These are phyloP conservation scores for Perizoma flavofasciatum DNA, from an alignment of 2,888 invertebrate species.

Conservation along the genomic window DNA sequence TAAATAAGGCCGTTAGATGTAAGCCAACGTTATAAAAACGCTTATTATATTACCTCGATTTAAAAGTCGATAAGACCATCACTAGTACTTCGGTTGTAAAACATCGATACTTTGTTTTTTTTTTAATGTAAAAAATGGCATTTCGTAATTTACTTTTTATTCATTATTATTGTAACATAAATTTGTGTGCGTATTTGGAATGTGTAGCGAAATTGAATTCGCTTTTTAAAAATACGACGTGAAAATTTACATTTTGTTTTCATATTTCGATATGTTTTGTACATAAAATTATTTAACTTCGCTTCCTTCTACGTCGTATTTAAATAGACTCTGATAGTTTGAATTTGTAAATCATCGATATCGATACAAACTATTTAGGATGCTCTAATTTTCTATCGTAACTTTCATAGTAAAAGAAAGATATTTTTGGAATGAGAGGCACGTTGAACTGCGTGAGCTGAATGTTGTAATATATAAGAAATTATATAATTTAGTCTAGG, in stretches of 20 bases:
- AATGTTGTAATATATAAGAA: conserved; percentile 27
- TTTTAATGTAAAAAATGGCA: conserved; percentile 29
- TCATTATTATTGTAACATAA: conserved; percentile 10
- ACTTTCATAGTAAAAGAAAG: conserved; percentile 23
- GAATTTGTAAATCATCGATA: conserved; percentile 14
- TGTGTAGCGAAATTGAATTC: conserved; percentile 4
- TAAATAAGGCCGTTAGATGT: conserved; percentile 12
- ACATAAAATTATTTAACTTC: conserved; percentile 7
- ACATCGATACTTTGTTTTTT: conserved; percentile 12
- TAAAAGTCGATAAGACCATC: conserved; percentile 19
- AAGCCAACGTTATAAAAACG: conserved; percentile 12
- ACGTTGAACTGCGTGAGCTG: conserved; percentile 21
- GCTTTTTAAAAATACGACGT: conserved; percentile 4
- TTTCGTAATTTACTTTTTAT: conserved; percentile 25
- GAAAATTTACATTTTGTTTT: conserved; percentile 13
- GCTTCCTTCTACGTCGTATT: conserved; percentile 9
- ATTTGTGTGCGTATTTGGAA: conserved; percentile 16
- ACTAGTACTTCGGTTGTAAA: conserved; percentile 18
- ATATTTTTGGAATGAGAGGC: conserved; percentile 26
- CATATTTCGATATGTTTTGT: conserved; percentile 4
- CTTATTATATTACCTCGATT: conserved; percentile 14
- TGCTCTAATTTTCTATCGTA: conserved; percentile 5
- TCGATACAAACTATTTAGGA: conserved; percentile 10
- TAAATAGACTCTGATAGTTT: conserved; percentile 3
- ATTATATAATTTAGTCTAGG: conserved; percentile 30